Evolutionary conservation across 2,888 invertebrate species (phyloP).

Genomic region (Drosophila cyrtoloma): DNA sequence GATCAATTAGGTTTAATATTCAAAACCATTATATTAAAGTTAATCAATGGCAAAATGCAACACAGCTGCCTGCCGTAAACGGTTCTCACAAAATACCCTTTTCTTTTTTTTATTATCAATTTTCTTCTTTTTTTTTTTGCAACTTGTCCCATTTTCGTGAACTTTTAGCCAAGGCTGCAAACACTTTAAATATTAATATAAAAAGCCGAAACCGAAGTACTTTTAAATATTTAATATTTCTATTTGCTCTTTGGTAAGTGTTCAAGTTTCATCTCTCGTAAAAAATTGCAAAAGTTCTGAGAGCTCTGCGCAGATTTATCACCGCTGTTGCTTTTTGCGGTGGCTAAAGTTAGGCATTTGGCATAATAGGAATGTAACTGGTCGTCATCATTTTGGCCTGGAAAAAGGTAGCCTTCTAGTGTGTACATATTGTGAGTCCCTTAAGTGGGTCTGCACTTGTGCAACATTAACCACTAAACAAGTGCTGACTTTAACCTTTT

Average conservation of each 20-base stretch:
- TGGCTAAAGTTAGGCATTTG: slow-evolving; percentile 18
- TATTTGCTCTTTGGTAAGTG: slow-evolving; percentile 50
- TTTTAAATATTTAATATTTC: slow-evolving; percentile 59
- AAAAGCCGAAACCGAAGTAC: slow-evolving; percentile 45
- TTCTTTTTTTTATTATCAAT: slow-evolving; percentile 1
- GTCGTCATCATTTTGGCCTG: slow-evolving; percentile 16
- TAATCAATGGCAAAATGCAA: slow-evolving; percentile 3
- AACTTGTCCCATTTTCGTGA: slow-evolving; percentile 29
- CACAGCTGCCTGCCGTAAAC: slow-evolving; percentile 9
- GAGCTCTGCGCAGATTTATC: slow-evolving; percentile 53
- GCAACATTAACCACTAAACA: not conserved
- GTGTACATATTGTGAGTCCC: not conserved
- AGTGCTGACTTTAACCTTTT: slow-evolving; percentile 1
- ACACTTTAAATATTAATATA: slow-evolving; percentile 53
- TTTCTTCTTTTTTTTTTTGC: not conserved
- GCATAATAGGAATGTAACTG: slow-evolving; percentile 41
- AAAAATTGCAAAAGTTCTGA: slow-evolving; percentile 59
- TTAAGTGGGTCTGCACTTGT: slow-evolving; percentile 6
- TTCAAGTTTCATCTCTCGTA: slow-evolving; percentile 37
- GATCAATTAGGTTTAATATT: slow-evolving; percentile 1
- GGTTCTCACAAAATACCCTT: slow-evolving; percentile 14
- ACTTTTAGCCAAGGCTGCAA: slow-evolving; percentile 35
- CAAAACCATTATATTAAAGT: not conserved
- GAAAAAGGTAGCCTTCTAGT: slow-evolving; percentile 4
- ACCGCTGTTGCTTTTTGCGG: slow-evolving; percentile 31